These are phyloP conservation scores for Eilema caniola DNA, from an alignment of 2,888 invertebrate species.

Conservation along the genomic window DNA sequence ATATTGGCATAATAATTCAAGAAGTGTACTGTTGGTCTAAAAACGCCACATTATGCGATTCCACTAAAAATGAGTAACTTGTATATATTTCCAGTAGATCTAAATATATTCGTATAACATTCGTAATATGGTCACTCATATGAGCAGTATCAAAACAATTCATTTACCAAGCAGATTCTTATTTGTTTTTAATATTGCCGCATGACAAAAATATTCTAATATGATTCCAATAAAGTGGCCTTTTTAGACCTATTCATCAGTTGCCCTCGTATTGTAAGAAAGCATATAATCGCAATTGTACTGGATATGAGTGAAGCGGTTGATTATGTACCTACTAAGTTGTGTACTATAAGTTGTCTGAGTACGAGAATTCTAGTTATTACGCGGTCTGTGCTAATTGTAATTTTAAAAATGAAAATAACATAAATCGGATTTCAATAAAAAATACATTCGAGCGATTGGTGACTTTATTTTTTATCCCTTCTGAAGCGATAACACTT, in stretches of 20 bases:
- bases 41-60: no score
- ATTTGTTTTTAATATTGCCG: neutral
- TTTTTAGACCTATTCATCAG: constrained; percentile 24
- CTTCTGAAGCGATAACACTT: neutral
- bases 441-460: constrained; percentile 69
- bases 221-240: neutral
- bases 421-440: constrained; percentile 83
- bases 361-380: constrained; percentile 55
- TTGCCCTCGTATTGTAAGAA: constrained; percentile 23
- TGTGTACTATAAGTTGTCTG: constrained; percentile 49
- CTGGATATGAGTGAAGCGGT: constrained; percentile 46
- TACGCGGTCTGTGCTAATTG: constrained; percentile 69
- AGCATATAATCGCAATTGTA: constrained; percentile 3
- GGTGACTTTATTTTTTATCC: constrained; percentile 20
- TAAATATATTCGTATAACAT: no score
- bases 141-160: no score
- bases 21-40: no score
- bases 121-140: no score
- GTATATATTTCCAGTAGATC: no score
- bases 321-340: constrained; percentile 54
- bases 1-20: constrained; percentile 1
- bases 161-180: no score
- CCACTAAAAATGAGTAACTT: no score
- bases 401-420: constrained; percentile 76
- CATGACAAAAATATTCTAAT: no score